A percentile compares a stretch with the other conserved stretches of the same genome.
phyloP scores from a whole-genome alignment of 1,140 invertebrate genomes.

The fruit fly (Drosophila melanogaster) region DNA sequence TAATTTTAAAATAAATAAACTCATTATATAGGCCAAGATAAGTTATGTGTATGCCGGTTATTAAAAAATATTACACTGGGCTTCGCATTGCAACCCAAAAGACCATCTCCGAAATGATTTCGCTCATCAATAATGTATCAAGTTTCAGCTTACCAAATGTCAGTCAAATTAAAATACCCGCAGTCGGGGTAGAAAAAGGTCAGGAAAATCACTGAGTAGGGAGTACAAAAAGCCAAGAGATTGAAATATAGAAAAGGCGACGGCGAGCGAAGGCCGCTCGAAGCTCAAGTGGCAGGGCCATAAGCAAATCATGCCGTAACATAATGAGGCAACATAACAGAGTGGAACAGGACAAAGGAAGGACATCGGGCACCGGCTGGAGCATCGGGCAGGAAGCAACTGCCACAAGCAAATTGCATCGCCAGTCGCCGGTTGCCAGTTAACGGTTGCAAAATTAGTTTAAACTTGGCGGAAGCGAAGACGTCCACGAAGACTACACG shows the following conservation, averaged over 20 bases:
- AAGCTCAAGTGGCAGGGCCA: conserved; percentile 66
- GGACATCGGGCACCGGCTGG: conserved; percentile 3
- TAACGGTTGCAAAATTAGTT: conserved; percentile 80
- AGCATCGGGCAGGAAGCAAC: conserved; percentile 54
- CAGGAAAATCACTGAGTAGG: conserved; percentile 36
- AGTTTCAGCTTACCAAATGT: background rate
- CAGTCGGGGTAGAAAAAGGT: background rate
- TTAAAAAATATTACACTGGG: no score
- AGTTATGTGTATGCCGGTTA: background rate
- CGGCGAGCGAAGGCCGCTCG: conserved; percentile 28
- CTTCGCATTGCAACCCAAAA: background rate
- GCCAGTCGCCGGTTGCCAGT: conserved; percentile 57
- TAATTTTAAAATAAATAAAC: no score
- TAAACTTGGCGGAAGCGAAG: conserved; percentile 73
- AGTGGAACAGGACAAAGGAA: conserved; percentile 20
- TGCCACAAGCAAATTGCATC: conserved; percentile 70
- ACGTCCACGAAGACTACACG: conserved; percentile 17
- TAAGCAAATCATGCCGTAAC: conserved; percentile 69
- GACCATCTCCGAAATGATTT: background rate
- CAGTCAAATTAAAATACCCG: conserved; percentile 2
- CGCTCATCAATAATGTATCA: background rate
- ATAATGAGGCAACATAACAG: conserved; percentile 66
- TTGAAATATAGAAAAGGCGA: conserved; percentile 6
- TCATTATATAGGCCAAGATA: no score
- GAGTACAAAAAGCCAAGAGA: conserved; percentile 1